Base-by-base conservation (phyloP, 2,888 invertebrate genomes). In the Amphiduros pacificus region DNA sequence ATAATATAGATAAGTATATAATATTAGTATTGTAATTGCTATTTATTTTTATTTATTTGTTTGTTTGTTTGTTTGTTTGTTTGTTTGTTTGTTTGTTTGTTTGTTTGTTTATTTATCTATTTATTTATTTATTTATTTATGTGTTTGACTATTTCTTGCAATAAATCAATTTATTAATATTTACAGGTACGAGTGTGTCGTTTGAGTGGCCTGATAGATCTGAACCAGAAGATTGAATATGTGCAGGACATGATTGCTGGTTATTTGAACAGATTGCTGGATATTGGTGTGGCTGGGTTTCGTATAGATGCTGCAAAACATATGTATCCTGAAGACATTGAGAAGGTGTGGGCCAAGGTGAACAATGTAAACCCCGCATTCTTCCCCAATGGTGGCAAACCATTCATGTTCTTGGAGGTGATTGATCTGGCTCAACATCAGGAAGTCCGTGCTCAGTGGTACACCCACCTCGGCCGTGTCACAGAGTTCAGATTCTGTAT, bases 401-500 rank as follows among this genome's bases (percentile, higher is more conserved):
- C 53, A 5, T 54, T 54, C 22, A 31, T 58, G 36, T 74, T 75
- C 48, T 74, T 76, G 22, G 17, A 56, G 48, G 50, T 53, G 17
- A 76, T 79, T 36, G 78, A 79, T 64, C 72, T 71, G 63, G 73
- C 74, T 36, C 56, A 56, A 29, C 72, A 72, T 31, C 77, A 75
- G 11, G 76, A 77, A 6, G 71, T 79, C 55, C 76, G 69, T 58
- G 73, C 69, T 1, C 60, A 66, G 9, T 74, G 78, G 57, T 75
- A 78, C 63, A 67, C 67, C 0, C 61, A 57, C 6, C 66, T 73
- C 2, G 79, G 77, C 0, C 77, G 88, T 0, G 91, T 93, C n/a
- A 91, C 93, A 0, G 94, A 94, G 79, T 93, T 94, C 79, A 83
- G 83, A 55, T 86, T 85, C 66, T 85, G 87, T 17, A 86, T 70